Conservation (phyloP, 2,797 vertebrate species). For the Tragopan temminckii region DNA sequence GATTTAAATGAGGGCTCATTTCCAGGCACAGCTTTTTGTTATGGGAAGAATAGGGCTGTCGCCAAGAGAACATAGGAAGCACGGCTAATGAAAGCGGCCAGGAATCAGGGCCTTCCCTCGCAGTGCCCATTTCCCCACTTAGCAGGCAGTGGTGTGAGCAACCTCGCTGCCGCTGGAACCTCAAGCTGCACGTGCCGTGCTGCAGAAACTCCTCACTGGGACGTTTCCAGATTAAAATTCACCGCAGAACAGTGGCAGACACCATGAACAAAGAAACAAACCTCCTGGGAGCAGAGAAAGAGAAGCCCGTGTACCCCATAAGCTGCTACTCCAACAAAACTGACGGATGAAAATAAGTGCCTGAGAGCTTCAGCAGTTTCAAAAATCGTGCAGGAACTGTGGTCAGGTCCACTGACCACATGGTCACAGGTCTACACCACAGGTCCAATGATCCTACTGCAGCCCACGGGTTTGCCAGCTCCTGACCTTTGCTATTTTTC, state of each 20-base stretch:
- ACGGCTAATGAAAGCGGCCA: background rate
- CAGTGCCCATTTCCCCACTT: accelerated
- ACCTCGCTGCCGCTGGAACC: background rate
- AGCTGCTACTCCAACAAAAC: background rate
- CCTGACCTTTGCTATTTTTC: constrained; percentile 76
- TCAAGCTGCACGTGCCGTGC: background rate
- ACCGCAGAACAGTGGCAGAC: accelerated
- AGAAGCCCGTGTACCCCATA: accelerated
- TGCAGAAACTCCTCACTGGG: background rate
- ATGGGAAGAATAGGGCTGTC: background rate
- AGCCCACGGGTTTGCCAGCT: constrained; percentile 52
- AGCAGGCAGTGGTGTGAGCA: background rate
- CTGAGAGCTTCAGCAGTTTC: background rate
- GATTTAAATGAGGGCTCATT: background rate
- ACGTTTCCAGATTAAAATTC: background rate
- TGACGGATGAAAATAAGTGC: background rate
- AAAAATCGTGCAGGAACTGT: constrained; percentile 30
- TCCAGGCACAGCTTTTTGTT: background rate
- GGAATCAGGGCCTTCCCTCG: background rate
- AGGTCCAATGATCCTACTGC: background rate
- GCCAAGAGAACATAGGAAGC: background rate
- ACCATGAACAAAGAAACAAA: background rate
- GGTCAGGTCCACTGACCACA: constrained; percentile 36
- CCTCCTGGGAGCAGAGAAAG: background rate
- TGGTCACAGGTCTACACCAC: too few species aligned